A percentile compares a stretch with the other conserved stretches of the same genome.
These are phyloP conservation scores for Euphonia xanthogaster DNA, from an alignment of 2,797 vertebrate genomes.

Conservation along the genomic window DNA sequence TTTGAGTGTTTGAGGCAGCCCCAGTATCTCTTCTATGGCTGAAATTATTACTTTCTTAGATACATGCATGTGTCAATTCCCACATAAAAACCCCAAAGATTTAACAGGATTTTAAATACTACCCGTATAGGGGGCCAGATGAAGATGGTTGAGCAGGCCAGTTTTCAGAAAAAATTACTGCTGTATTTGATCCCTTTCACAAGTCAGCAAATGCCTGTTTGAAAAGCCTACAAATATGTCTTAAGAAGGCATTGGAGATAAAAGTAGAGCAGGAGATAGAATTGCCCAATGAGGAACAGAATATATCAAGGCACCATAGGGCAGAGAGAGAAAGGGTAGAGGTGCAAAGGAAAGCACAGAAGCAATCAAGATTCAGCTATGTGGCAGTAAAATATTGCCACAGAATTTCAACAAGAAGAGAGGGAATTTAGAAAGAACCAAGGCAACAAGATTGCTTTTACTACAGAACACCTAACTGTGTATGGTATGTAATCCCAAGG, in stretches of 20 bases:
- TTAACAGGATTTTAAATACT: not conserved
- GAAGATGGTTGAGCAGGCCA: not conserved
- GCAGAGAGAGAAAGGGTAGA: not conserved
- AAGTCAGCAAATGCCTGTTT: not conserved
- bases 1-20: not conserved
- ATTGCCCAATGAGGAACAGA: not conserved
- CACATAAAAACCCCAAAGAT: not conserved
- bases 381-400: not conserved
- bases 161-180: not conserved
- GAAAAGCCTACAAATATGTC: not conserved
- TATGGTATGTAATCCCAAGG: not conserved
- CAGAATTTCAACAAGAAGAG: not conserved
- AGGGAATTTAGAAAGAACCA: not conserved
- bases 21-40: not conserved
- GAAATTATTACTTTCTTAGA: not conserved
- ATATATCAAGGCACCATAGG: not conserved
- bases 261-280: not conserved
- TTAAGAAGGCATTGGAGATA: not conserved
- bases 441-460: not conserved
- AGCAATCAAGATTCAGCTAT: not conserved
- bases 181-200: not conserved
- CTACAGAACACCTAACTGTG: not conserved
- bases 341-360: not conserved
- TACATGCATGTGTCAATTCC: not conserved
- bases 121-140: not conserved